Evolutionary conservation across 1,140 invertebrate species (phyloP).

Genomic region (Brachionus plicatilis): DNA sequence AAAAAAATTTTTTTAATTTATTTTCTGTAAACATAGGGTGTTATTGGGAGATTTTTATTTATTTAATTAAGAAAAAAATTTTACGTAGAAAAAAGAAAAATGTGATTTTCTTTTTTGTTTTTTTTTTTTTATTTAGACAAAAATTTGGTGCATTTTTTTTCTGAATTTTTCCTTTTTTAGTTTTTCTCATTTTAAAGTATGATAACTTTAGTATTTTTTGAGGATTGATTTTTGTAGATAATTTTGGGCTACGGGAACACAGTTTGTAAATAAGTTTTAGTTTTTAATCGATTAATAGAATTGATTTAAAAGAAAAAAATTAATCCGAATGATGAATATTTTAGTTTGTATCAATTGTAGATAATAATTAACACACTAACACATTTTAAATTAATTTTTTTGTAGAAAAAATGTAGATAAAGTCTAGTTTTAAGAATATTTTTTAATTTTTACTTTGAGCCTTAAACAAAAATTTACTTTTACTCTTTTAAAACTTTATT

Average conservation of each 20-base stretch:
- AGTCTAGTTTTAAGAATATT: neutral
- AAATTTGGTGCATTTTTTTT: slow-evolving; percentile 1
- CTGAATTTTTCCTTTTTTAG: neutral
- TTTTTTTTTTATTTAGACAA: neutral
- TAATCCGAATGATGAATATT: slow-evolving; percentile 20
- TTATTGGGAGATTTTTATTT: neutral
- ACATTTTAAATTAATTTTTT: neutral
- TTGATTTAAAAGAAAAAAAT: neutral
- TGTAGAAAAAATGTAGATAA: neutral
- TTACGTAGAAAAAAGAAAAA: neutral
- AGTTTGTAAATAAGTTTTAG: neutral
- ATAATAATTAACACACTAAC: neutral
- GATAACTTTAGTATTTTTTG: neutral
- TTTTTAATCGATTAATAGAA: neutral
- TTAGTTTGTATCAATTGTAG: neutral
- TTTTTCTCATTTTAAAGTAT: neutral
- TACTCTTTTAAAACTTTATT: neutral
- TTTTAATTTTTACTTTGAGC: neutral
- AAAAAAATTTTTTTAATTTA: neutral
- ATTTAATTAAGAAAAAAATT: neutral
- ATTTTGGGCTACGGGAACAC: neutral
- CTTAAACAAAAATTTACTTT: neutral
- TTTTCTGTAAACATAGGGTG: neutral
- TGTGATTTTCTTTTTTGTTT: neutral
- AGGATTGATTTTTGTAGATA: neutral